Conservation (phyloP, 2,888 invertebrate genomes). For the Fragum whitleyi region DNA sequence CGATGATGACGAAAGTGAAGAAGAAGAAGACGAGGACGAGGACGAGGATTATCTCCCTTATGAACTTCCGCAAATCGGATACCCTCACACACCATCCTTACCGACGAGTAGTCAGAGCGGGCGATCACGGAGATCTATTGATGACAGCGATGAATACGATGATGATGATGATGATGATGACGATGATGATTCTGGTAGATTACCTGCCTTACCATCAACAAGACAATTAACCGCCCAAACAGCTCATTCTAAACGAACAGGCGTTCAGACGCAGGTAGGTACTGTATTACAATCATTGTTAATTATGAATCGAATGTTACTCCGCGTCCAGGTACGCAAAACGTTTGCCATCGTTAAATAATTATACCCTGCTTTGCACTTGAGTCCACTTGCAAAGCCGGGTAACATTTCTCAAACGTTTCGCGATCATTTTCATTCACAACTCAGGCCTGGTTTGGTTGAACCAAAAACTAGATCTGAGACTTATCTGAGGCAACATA, state of each 20-base stretch:
- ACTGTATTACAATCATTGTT: not conserved
- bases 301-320: too few relatives aligned
- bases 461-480: too few relatives aligned
- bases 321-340: too few relatives aligned
- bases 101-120: slow-evolving; percentile 59
- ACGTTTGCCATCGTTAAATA: too few relatives aligned
- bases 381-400: too few relatives aligned
- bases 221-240: slow-evolving; percentile 57
- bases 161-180: slow-evolving; percentile 23
- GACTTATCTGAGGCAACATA: too few relatives aligned
- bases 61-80: slow-evolving; percentile 56
- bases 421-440: too few relatives aligned
- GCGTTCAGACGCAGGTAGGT: slow-evolving; percentile 40
- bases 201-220: slow-evolving; percentile 41
- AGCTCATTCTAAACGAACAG: slow-evolving; percentile 37
- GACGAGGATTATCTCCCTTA: slow-evolving; percentile 57
- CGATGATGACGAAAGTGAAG: slow-evolving; percentile 33
- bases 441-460: too few relatives aligned
- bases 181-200: not conserved
- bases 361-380: too few relatives aligned
- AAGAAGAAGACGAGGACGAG: slow-evolving; percentile 46
- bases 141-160: slow-evolving; percentile 21
- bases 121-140: slow-evolving; percentile 41
- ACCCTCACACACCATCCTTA: slow-evolving; percentile 53
- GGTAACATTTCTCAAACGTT: too few relatives aligned